Percentiles rank a stretch among this genome's conserved stretches.
These are phyloP conservation scores for Holotrichia oblita DNA, from an alignment of 1,140 invertebrate species.

Conservation along the genomic window DNA sequence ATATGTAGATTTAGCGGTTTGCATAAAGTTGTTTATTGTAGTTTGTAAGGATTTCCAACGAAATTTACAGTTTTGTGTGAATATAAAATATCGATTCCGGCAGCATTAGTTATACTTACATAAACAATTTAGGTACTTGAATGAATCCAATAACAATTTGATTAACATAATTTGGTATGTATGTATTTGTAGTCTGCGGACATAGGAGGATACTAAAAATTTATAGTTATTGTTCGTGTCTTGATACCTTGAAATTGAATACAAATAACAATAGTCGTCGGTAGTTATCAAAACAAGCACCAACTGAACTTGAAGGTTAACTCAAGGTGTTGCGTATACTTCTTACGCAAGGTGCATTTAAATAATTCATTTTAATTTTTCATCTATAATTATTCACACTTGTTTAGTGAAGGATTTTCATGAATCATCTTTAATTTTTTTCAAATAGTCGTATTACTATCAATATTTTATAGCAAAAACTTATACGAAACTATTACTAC, in stretches of 20 bases:
- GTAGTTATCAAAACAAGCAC: not conserved
- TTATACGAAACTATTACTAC: too few species aligned
- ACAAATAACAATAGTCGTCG: not conserved
- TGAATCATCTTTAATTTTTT: too few species aligned
- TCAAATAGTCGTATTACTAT: too few species aligned
- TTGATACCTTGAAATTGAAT: not conserved
- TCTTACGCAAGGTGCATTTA: not conserved
- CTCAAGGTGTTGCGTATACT: not conserved
- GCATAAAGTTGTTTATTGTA: too few species aligned
- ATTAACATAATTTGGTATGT: not conserved
- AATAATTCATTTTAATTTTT: not conserved
- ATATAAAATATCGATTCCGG: too few species aligned
- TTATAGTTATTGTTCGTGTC: not conserved
- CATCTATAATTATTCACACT: not conserved
- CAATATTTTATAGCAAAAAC: too few species aligned
- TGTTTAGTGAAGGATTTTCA: not conserved
- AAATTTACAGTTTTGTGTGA: too few species aligned
- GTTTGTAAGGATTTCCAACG: too few species aligned
- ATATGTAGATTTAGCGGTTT: too few species aligned
- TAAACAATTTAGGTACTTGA: not conserved
- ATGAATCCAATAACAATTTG: not conserved
- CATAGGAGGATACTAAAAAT: not conserved
- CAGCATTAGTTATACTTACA: not conserved
- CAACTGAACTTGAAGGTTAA: slow-evolving; percentile 1
- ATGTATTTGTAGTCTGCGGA: not conserved